Base-by-base conservation (phyloP, 1,140 invertebrate species). In the Periplaneta americana region DNA sequence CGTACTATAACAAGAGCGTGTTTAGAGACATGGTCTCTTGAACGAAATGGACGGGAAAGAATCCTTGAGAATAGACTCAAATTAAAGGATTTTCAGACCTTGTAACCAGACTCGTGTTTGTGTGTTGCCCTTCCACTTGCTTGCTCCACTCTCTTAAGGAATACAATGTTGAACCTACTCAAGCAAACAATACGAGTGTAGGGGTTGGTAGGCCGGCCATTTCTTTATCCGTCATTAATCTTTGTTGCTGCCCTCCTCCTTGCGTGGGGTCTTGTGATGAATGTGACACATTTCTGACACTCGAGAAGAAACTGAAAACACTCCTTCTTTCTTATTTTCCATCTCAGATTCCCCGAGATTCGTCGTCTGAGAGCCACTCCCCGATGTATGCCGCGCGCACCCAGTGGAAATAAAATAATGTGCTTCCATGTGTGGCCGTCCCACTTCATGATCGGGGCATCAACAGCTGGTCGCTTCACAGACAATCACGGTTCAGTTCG, bases 271-370 rank as follows among this genome's bases (percentile, higher is more conserved):
- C 31, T n/a, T 34, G 31, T 77, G 75, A 77, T 77, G 35, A 77
- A 77, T 77, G 75, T 36, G 75, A 77, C 75, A 33, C 75, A 77
- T 77, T 77, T 33, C 35, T 77, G 31, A 77, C 75, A 77, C 75
- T 31, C 32, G 32, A 33, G 31, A 77, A 10, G n/a, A 33, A 13
- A 4, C 2, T 3, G 48, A n/a, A 66, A 66, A 66, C 35, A 77
- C 18, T 34, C 75, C 33, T 77, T 17, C 75, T 77, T 77, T 77
- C 33, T 33, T 77, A n/a, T 77, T 36, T 77, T 77, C 75, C n/a
- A 34, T 36, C 33, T 34, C 75, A 77, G 75, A 77, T 77, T 77
- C 31, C 75, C 35, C 35, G 18, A 77, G 75, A 77, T 77, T 77
- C 48, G 4, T 66, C n/a, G 22, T 28, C 48, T n/a, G 22, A 22